These are phyloP conservation scores for Nylanderia fulva DNA, from an alignment of 1,140 invertebrate genomes.

Conservation along the genomic window DNA sequence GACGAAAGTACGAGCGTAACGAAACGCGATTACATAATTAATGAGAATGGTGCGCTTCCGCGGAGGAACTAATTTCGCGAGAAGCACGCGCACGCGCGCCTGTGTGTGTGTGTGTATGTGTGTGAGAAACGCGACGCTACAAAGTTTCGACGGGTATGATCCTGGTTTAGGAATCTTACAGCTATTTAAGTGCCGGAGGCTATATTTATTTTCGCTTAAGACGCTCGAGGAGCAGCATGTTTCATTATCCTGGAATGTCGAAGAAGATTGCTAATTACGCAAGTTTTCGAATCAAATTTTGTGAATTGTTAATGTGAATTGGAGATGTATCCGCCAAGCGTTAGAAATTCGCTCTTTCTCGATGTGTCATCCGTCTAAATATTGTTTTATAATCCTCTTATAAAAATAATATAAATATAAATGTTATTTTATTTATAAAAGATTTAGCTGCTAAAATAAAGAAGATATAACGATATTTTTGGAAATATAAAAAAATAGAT, in stretches of 20 bases:
- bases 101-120: background rate
- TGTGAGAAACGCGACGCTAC: conserved; percentile 33
- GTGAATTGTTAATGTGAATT: background rate
- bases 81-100: background rate
- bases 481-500: background rate
- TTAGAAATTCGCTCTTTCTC: background rate
- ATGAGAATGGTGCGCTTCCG: conserved; percentile 54
- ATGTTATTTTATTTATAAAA: background rate
- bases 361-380: background rate
- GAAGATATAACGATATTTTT: background rate
- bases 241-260: conserved; percentile 40
- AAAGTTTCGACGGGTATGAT: conserved; percentile 56
- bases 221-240: conserved; percentile 33
- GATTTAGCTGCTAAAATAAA: background rate
- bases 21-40: conserved; percentile 68
- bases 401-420: background rate
- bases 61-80: conserved; percentile 58
- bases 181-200: conserved; percentile 44
- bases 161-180: conserved; percentile 49
- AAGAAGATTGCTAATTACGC: conserved; percentile 38
- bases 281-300: conserved; percentile 34
- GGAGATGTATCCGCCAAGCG: background rate
- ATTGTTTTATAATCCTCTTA: too few species aligned
- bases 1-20: conserved; percentile 35
- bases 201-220: conserved; percentile 53